phyloP scores from a whole-genome alignment of 1,140 invertebrate genomes.

The Pemphigus obesinymphae region DNA sequence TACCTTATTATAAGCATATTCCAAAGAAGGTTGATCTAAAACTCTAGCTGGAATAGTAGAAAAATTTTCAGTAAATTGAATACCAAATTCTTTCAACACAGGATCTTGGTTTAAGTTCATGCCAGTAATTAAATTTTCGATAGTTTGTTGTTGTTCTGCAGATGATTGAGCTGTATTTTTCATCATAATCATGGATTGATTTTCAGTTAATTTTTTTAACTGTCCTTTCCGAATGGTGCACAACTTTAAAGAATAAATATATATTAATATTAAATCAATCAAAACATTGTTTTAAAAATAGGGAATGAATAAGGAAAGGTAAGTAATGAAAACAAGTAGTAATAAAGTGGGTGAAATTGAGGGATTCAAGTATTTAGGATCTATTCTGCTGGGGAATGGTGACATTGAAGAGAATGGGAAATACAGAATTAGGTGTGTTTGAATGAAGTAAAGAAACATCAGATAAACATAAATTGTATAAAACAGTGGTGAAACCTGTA shows the following conservation, averaged over 20 bases:
- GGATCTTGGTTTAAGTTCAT: constrained; percentile 54
- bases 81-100: constrained; percentile 57
- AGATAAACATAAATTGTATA: too few relatives aligned
- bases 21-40: constrained; percentile 56
- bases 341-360: too few relatives aligned
- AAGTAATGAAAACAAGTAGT: too few relatives aligned
- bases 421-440: too few relatives aligned
- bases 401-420: too few relatives aligned
- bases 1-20: constrained; percentile 49
- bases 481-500: too few relatives aligned
- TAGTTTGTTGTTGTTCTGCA: constrained; percentile 58
- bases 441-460: too few relatives aligned
- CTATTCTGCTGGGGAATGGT: too few relatives aligned
- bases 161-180: constrained; percentile 59
- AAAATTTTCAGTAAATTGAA: constrained; percentile 55
- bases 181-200: constrained; percentile 64
- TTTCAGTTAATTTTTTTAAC: constrained; percentile 55
- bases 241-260: neutral
- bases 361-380: too few relatives aligned
- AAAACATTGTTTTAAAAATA: too few relatives aligned
- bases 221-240: constrained; percentile 53
- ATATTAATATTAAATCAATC: too few relatives aligned
- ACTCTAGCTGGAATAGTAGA: constrained; percentile 57
- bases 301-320: too few relatives aligned
- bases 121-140: constrained; percentile 53